Evolutionary conservation across 2,888 invertebrate species (phyloP), one percentile per base, ranked within the genome.

Genomic region (Xylocampa areola): DNA sequence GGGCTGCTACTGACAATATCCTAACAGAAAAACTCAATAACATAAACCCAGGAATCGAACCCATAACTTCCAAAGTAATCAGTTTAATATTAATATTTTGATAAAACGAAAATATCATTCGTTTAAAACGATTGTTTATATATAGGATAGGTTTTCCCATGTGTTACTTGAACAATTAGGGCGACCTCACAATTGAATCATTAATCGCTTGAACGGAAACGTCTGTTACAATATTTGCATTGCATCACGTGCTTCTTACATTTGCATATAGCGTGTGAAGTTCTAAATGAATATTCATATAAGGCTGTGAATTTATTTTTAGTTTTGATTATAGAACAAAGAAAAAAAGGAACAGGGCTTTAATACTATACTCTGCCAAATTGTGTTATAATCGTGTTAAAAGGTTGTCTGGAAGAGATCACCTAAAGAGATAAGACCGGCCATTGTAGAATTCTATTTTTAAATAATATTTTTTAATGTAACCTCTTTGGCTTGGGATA

Each of bases 241-340:
- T n/a, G n/a, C 4, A 61, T 47, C 62, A 61, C 62, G 51, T 51
- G 62, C 62, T 43, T 16, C 17, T 7, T 45, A 11, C 32, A 61
- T 61, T 68, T 60, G n/a, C 29, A 50, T 60, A 68, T 19, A 35
- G 25, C 16, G 3, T 21, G 16, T 25, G 13, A 8, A 17, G 17
- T 68, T 19, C 23, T 29, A 48, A 48, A 30, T 39, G 32, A 19
- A 16, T 58, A 39, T 39, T 35, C 43, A 62, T 43, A 67, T 27
- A 44, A 17, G 32, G 7, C 14, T 39, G 33, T 66, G 45, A 35
- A 32, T 30, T 57, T 55, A 2, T 30, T 29, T 11, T 5, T n/a
- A n/a, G n/a, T n/a, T n/a, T n/a, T n/a, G n/a, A n/a, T n/a, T n/a
- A n/a, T n/a, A n/a, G n/a, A n/a, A n/a, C n/a, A n/a, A n/a, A n/a